phyloP scores from a whole-genome alignment of 2,113 vertebrate species.

The Todiramphus chloris region DNA sequence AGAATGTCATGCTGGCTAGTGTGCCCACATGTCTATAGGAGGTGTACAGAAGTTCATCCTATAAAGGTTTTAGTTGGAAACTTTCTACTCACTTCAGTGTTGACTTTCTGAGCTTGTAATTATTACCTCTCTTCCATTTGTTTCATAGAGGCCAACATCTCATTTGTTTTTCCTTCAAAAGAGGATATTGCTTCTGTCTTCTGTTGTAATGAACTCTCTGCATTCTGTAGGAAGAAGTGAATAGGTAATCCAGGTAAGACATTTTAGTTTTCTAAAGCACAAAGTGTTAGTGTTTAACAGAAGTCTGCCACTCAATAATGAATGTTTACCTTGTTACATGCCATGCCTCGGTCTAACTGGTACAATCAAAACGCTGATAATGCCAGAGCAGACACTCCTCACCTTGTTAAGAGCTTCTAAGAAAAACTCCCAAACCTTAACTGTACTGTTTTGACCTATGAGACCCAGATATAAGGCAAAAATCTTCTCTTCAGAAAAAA shows the following conservation, averaged over 20 bases:
- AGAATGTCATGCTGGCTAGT: not conserved
- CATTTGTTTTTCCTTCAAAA: constrained; percentile 86
- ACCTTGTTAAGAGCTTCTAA: not conserved
- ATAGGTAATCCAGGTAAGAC: not conserved
- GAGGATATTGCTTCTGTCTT: constrained; percentile 83
- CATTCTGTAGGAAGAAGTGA: constrained; percentile 73
- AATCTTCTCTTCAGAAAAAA: not conserved
- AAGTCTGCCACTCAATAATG: not conserved
- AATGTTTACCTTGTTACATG: not conserved
- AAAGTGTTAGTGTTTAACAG: not conserved
- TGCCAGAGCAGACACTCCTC: not conserved
- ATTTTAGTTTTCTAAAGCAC: not conserved
- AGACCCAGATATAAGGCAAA: not conserved
- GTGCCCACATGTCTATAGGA: not conserved
- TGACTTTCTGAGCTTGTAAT: not conserved
- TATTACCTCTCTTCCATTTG: constrained; percentile 89
- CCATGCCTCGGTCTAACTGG: not conserved
- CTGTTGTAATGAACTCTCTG: constrained; percentile 82
- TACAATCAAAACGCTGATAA: constrained; percentile 13
- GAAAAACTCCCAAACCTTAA: not conserved
- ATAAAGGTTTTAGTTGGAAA: not conserved
- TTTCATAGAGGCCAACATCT: constrained; percentile 84
- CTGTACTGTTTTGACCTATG: not conserved
- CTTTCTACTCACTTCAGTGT: not conserved
- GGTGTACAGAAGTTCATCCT: not conserved